phyloP scores from a whole-genome alignment of 2,113 vertebrate genomes.

The Oreocharis arfaki region DNA sequence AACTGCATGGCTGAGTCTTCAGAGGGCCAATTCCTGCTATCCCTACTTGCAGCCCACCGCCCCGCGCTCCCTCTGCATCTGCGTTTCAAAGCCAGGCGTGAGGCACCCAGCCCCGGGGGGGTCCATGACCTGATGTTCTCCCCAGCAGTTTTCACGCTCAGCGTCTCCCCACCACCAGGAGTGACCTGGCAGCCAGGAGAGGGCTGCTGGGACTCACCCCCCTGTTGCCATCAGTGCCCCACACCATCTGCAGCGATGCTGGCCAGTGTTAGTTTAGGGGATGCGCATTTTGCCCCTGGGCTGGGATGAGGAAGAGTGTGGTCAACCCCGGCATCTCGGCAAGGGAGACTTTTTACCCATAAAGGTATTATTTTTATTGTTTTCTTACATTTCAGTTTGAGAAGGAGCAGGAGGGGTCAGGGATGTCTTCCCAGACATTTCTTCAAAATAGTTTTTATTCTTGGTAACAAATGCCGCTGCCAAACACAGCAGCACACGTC shows the following conservation, averaged over 20 bases:
- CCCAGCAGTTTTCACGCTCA: not conserved
- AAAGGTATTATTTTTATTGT: not conserved
- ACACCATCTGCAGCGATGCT: accelerated
- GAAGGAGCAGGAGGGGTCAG: not conserved
- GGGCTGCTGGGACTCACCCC: not conserved
- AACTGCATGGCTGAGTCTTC: accelerated
- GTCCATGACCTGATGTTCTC: not conserved
- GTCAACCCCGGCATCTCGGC: not conserved
- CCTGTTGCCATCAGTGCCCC: not conserved
- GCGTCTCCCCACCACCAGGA: accelerated
- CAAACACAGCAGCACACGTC: not conserved
- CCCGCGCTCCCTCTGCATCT: accelerated
- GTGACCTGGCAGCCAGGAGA: not conserved
- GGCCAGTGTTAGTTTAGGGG: not conserved
- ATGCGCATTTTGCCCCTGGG: accelerated
- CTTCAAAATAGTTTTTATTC: not conserved
- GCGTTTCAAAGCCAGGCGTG: not conserved
- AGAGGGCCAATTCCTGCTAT: not conserved
- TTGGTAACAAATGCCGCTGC: not conserved
- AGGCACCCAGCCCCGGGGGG: not conserved
- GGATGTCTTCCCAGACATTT: not conserved
- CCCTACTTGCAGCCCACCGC: accelerated
- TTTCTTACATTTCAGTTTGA: not conserved
- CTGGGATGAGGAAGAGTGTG: not conserved
- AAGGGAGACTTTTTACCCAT: not conserved